Conservation (phyloP, 2,113 vertebrate genomes). For the Tragelaphus strepsiceros region DNA sequence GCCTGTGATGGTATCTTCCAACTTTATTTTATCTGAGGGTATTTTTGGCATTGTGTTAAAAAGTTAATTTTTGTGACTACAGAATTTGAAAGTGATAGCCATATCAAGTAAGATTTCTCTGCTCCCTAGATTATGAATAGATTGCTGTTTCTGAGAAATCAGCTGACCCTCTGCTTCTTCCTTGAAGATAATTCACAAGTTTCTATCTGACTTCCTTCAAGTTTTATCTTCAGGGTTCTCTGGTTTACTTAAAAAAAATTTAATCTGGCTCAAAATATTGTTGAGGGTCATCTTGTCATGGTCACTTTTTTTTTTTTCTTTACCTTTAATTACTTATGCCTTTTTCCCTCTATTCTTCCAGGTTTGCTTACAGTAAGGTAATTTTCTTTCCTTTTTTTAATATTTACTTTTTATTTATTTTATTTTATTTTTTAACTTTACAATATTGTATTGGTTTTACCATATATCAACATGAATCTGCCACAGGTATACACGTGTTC, state of each 20-base stretch:
- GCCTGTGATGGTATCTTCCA: background rate
- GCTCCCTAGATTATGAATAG: background rate
- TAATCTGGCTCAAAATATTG: background rate
- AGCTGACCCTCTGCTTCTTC: background rate
- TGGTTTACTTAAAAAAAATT: background rate
- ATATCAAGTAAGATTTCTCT: background rate
- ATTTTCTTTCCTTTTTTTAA: background rate
- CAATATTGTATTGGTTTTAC: no score
- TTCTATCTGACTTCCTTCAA: background rate
- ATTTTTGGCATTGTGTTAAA: background rate
- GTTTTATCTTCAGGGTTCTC: background rate
- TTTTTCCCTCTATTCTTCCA: background rate
- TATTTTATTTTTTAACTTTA: no score
- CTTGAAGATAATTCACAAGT: background rate
- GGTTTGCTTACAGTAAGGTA: background rate
- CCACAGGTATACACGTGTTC: no score
- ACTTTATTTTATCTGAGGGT: background rate
- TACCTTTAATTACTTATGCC: background rate
- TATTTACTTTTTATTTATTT: no score
- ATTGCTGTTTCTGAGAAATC: background rate
- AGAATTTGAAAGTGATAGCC: background rate
- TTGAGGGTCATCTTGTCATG: rapidly evolving
- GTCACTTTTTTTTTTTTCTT: background rate
- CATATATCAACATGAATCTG: no score
- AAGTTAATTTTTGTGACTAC: background rate